Conservation (phyloP, 2,888 invertebrate genomes). For the Apamea monoglypha region DNA sequence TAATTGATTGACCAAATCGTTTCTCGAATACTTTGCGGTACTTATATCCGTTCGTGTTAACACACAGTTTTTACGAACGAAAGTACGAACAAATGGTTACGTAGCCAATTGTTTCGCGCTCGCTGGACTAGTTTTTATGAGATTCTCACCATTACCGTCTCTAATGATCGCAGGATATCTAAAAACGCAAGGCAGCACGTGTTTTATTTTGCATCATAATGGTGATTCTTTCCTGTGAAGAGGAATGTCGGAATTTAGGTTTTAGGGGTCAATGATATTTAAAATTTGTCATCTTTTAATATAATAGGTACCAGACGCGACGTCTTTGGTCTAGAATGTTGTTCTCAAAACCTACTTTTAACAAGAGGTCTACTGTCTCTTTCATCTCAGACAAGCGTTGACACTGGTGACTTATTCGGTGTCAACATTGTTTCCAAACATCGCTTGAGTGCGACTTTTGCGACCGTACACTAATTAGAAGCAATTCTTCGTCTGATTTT, state of each 20-base stretch:
- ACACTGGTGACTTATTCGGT: constrained; percentile 45
- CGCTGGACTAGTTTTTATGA: constrained; percentile 76
- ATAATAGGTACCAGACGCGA: constrained; percentile 70
- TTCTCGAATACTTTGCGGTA: constrained; percentile 43
- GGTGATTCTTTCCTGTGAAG: constrained; percentile 44
- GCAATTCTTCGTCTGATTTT: constrained; percentile 55
- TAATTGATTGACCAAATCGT: constrained; percentile 62
- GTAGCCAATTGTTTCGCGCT: constrained; percentile 74
- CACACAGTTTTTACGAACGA: constrained; percentile 57
- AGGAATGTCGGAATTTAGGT: constrained; percentile 56
- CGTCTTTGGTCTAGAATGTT: constrained; percentile 75
- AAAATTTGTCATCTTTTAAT: constrained; percentile 73
- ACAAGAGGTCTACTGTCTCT: constrained; percentile 64
- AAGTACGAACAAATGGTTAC: constrained; percentile 67
- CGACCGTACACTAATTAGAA: constrained; percentile 61
- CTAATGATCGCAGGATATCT: constrained; percentile 73
- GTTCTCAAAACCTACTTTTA: constrained; percentile 80
- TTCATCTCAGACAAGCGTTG: constrained; percentile 48
- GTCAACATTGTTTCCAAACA: constrained; percentile 51
- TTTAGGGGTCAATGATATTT: constrained; percentile 81
- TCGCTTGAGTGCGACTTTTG: constrained; percentile 55
- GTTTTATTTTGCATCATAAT: constrained; percentile 68
- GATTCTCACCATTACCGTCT: constrained; percentile 75
- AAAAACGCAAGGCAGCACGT: constrained; percentile 68
- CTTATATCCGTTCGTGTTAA: constrained; percentile 55